Conservation (phyloP, 2,113 vertebrate genomes). For the Gymnogyps californianus region DNA sequence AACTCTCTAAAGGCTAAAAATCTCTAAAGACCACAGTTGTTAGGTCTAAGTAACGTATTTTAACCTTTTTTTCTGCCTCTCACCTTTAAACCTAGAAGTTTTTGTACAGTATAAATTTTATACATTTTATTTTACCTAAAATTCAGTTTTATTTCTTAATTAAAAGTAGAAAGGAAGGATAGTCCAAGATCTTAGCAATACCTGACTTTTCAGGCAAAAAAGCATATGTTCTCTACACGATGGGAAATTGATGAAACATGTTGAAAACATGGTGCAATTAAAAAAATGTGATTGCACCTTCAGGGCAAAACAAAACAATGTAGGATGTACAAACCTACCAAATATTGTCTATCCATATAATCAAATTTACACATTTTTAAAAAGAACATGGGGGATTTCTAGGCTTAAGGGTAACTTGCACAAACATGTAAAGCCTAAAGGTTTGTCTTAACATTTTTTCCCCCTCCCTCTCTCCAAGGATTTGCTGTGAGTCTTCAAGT, state of each 20-base stretch:
- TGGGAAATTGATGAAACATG: not conserved
- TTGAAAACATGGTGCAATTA: not conserved
- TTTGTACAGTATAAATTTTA: not conserved
- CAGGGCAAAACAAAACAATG: not conserved
- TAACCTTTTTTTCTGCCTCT: not conserved
- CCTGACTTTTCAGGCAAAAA: not conserved
- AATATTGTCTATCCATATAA: not conserved
- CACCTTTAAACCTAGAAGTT: not conserved
- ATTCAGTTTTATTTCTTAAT: not conserved
- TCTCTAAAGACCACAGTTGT: not conserved
- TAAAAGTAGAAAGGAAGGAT: not conserved
- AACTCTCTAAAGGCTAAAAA: not conserved
- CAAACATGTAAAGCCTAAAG: not conserved
- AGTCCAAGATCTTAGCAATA: not conserved
- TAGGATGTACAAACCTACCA: not conserved
- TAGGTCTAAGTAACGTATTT: not conserved
- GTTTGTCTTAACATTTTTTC: not conserved
- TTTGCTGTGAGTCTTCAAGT: constrained; percentile 97
- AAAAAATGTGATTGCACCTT: not conserved
- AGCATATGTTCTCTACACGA: not conserved
- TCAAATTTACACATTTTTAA: not conserved
- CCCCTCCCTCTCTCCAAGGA: constrained; percentile 69
- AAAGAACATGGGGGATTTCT: not conserved
- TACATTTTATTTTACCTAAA: not conserved
- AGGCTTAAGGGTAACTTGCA: not conserved